These are phyloP conservation scores for Paedocypris sp. DNA, from an alignment of 2,113 vertebrate species.

Conservation along the genomic window DNA sequence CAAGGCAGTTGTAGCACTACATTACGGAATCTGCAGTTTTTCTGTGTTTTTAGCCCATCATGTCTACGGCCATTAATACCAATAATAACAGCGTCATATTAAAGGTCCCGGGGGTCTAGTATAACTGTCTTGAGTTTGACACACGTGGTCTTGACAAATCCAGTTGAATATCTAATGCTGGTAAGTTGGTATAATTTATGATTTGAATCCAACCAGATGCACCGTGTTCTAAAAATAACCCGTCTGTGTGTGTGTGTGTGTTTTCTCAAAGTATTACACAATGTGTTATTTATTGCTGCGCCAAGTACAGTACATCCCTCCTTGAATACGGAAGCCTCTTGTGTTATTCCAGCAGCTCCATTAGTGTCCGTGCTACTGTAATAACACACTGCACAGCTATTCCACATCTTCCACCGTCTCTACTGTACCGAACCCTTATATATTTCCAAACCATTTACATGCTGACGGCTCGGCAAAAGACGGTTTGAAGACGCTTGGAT, in stretches of 20 bases:
- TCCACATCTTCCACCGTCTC: not conserved
- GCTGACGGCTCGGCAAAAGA: not conserved
- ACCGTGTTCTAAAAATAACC: conserved; percentile 25
- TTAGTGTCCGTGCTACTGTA: too few relatives aligned
- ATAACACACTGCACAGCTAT: too few relatives aligned
- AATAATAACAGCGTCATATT: too few relatives aligned
- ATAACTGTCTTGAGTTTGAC: too few relatives aligned
- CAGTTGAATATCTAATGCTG: conserved; percentile 9
- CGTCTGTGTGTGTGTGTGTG: too few relatives aligned
- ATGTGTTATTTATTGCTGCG: conserved; percentile 10
- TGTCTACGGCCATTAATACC: too few relatives aligned
- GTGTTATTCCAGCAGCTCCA: not conserved
- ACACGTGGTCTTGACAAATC: conserved; percentile 1
- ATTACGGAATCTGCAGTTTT: too few relatives aligned
- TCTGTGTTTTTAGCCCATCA: too few relatives aligned
- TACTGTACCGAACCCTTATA: not conserved
- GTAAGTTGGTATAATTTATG: conserved; percentile 26
- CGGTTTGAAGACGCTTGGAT: not conserved
- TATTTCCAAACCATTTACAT: not conserved
- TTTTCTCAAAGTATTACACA: conserved; percentile 1
- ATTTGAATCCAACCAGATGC: conserved; percentile 22
- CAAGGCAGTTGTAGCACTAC: too few relatives aligned
- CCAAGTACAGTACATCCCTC: not conserved
- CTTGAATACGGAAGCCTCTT: not conserved
- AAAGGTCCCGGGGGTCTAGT: too few relatives aligned